These are phyloP conservation scores for Sebastes steindachneri DNA, from an alignment of 2,797 vertebrate genomes.

Conservation along the genomic window DNA sequence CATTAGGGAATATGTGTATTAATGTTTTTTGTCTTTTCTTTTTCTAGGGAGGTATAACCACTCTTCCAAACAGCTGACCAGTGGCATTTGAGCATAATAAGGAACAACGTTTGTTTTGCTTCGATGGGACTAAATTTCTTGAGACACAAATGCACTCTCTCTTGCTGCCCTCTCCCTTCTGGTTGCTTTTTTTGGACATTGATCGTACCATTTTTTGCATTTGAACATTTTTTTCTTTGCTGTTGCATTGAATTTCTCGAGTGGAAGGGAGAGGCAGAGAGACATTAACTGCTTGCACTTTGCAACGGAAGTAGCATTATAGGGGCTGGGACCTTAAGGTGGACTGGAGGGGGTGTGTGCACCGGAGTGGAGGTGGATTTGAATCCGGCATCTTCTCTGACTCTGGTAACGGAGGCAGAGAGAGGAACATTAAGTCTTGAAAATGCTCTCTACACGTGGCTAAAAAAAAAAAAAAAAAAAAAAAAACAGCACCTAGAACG, in stretches of 20 bases:
- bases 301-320: slow-evolving; percentile 78
- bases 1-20: background rate
- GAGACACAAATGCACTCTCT: slow-evolving; percentile 78
- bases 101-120: slow-evolving; percentile 55
- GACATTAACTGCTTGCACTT: slow-evolving; percentile 84
- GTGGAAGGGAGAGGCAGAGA: slow-evolving; percentile 62
- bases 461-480: background rate
- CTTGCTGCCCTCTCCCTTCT: slow-evolving; percentile 64
- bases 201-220: slow-evolving; percentile 27
- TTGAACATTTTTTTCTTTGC: slow-evolving; percentile 43
- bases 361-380: background rate
- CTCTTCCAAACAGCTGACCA: slow-evolving; percentile 17
- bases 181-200: slow-evolving; percentile 49
- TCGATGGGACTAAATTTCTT: slow-evolving; percentile 64
- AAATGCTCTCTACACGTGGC: slow-evolving; percentile 16
- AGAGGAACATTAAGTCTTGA: slow-evolving; percentile 19
- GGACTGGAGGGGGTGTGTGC: slow-evolving; percentile 10
- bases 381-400: slow-evolving; percentile 14
- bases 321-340: slow-evolving; percentile 50
- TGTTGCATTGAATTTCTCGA: slow-evolving; percentile 51
- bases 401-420: background rate
- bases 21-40: background rate
- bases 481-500: slow-evolving; percentile 25
- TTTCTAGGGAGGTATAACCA: slow-evolving; percentile 82
- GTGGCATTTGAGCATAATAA: slow-evolving; percentile 12